Conservation (phyloP, 2,797 vertebrate genomes). For the Anisognathus igniventris region DNA sequence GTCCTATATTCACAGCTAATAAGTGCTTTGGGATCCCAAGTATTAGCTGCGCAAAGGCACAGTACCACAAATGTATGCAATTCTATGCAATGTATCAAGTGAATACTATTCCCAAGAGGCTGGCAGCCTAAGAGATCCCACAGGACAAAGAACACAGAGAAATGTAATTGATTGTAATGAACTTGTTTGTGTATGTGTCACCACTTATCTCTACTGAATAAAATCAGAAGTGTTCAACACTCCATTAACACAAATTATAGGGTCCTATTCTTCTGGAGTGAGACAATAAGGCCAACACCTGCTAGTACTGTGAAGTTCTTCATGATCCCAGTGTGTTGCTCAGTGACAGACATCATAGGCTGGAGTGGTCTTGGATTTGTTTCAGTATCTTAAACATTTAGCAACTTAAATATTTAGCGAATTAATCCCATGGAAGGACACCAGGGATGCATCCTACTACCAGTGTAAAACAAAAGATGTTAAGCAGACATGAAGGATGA, state of each 20-base stretch:
- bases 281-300: constrained; percentile 52
- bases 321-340: background rate
- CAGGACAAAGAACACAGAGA: constrained; percentile 54
- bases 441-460: background rate
- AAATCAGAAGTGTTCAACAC: constrained; percentile 58
- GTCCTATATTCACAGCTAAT: constrained; percentile 59
- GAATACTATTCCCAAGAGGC: constrained; percentile 19
- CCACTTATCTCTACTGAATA: constrained; percentile 53
- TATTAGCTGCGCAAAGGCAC: constrained; percentile 40
- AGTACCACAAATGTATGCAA: constrained; percentile 34
- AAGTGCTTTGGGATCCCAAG: constrained; percentile 58
- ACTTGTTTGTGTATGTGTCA: constrained; percentile 60
- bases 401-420: background rate
- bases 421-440: background rate
- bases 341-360: background rate
- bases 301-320: constrained; percentile 24
- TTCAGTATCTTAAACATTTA: background rate
- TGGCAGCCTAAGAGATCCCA: constrained; percentile 39
- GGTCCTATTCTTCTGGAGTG: constrained; percentile 27
- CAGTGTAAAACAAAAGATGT: background rate
- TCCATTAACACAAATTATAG: constrained; percentile 63
- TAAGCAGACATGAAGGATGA: background rate
- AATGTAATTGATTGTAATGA: constrained; percentile 61
- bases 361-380: background rate
- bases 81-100: constrained; percentile 34